Evolutionary conservation across 2,888 invertebrate species (phyloP).

Genomic region (Actias luna): DNA sequence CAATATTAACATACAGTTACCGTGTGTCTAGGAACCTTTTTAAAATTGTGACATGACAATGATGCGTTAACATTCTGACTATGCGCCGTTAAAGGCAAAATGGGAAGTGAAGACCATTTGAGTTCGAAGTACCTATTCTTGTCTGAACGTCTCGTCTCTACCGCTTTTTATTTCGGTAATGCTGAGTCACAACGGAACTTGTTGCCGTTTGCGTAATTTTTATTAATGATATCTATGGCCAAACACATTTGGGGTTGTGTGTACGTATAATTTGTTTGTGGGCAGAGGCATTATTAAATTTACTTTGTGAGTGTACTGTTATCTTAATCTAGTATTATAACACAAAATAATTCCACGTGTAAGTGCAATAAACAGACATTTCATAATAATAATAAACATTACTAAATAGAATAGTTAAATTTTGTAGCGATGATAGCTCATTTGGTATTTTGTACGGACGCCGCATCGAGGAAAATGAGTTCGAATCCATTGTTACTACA

Average conservation of each 20-base stretch:
- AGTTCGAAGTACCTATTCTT: conserved; percentile 38
- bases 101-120: conserved; percentile 57
- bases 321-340: neutral
- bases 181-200: conserved; percentile 61
- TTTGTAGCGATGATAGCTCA: too few species aligned
- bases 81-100: conserved; percentile 63
- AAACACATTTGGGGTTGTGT: conserved; percentile 30
- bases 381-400: too few species aligned
- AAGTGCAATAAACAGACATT: neutral
- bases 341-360: neutral
- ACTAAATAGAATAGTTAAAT: too few species aligned
- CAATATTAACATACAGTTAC: conserved; percentile 71
- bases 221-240: conserved; percentile 53
- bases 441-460: too few species aligned
- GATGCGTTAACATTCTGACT: conserved; percentile 73
- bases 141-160: conserved; percentile 31
- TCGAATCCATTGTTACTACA: too few species aligned
- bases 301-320: neutral
- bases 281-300: conserved; percentile 29
- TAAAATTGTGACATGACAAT: conserved; percentile 73
- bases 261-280: conserved; percentile 48
- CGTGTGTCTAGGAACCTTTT: conserved; percentile 58
- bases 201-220: conserved; percentile 60
- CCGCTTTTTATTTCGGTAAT: conserved; percentile 30
- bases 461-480: too few species aligned